These are phyloP conservation scores for Platynereis dumerilii DNA, from an alignment of 2,888 invertebrate genomes.

Conservation along the genomic window DNA sequence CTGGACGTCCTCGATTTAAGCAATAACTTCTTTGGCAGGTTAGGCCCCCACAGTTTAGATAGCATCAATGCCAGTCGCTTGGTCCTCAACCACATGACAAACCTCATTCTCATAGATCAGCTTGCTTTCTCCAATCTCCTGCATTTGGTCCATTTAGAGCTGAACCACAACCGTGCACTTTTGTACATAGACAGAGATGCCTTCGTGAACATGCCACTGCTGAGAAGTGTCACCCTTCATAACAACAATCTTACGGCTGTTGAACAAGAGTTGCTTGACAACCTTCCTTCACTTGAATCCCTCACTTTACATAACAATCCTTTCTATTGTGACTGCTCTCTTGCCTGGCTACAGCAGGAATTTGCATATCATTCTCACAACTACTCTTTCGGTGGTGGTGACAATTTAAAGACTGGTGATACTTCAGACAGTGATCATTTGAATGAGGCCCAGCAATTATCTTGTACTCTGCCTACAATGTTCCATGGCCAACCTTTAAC, in stretches of 20 bases:
- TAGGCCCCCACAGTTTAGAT: conserved; percentile 20
- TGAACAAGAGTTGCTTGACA: conserved; percentile 48
- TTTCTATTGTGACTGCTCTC: conserved; percentile 65
- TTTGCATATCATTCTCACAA: conserved; percentile 8
- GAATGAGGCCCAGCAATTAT: conserved; percentile 5
- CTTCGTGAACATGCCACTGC: conserved; percentile 58
- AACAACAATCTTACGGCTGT: conserved; percentile 65
- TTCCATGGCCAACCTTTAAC: neutral
- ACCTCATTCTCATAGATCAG: conserved; percentile 57
- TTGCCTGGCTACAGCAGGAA: conserved; percentile 38
- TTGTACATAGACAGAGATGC: conserved; percentile 64
- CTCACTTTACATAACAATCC: conserved; percentile 64
- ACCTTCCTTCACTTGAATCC: conserved; percentile 50
- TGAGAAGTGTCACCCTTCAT: conserved; percentile 81
- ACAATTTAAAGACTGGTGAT: too few species aligned
- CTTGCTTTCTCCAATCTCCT: conserved; percentile 64
- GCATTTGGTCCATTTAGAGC: conserved; percentile 51
- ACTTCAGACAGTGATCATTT: too few species aligned
- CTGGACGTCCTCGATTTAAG: conserved; percentile 29
- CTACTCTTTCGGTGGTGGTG: conserved; percentile 5
- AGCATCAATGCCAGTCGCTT: conserved; percentile 47
- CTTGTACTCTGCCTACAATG: conserved; percentile 5
- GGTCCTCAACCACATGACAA: conserved; percentile 57
- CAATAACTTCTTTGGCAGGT: conserved; percentile 26
- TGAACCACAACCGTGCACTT: conserved; percentile 66